Evolutionary conservation across 2,888 invertebrate species (phyloP).

Genomic region (Octodonta nipae): DNA sequence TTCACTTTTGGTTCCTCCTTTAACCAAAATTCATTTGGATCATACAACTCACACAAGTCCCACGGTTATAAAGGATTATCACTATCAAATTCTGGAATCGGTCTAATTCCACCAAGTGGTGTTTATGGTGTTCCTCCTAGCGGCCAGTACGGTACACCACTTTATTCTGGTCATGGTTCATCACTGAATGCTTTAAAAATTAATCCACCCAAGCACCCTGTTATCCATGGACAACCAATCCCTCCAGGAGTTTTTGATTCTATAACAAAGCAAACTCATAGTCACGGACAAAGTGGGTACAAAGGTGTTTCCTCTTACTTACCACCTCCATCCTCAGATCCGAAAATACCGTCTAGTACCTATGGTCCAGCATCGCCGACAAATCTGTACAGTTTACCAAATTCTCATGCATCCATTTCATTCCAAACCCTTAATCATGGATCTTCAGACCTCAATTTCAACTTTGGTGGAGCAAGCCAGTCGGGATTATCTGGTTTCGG

Average conservation of each 20-base stretch:
- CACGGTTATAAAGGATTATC: constrained; percentile 16
- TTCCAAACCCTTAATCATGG: constrained; percentile 36
- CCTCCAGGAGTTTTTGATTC: constrained; percentile 55
- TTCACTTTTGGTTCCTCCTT: constrained; percentile 4
- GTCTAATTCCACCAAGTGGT: constrained; percentile 47
- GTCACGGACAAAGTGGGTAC: constrained; percentile 27
- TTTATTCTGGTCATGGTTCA: constrained; percentile 20
- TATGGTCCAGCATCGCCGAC: constrained; percentile 38
- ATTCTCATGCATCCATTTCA: constrained; percentile 35
- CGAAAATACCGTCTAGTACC: constrained; percentile 27
- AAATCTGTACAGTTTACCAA: constrained; percentile 41
- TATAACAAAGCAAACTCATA: constrained; percentile 49
- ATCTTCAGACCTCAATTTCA: constrained; percentile 18
- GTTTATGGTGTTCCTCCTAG: constrained; percentile 48
- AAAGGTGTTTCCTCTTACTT: constrained; percentile 39
- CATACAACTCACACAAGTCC: constrained; percentile 11
- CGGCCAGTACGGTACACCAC: constrained; percentile 35
- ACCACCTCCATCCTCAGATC: constrained; percentile 49
- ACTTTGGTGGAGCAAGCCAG: constrained; percentile 17
- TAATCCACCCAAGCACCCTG: constrained; percentile 44
- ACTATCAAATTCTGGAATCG: constrained; percentile 25
- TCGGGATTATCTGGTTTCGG: too few species aligned
- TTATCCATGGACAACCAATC: constrained; percentile 61
- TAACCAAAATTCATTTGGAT: constrained; percentile 8
- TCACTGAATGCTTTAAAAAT: constrained; percentile 10